A percentile compares a stretch with the other conserved stretches of the same genome.
phyloP scores from a whole-genome alignment of 2,888 invertebrate species.

The Sinhomidia bicolor region DNA sequence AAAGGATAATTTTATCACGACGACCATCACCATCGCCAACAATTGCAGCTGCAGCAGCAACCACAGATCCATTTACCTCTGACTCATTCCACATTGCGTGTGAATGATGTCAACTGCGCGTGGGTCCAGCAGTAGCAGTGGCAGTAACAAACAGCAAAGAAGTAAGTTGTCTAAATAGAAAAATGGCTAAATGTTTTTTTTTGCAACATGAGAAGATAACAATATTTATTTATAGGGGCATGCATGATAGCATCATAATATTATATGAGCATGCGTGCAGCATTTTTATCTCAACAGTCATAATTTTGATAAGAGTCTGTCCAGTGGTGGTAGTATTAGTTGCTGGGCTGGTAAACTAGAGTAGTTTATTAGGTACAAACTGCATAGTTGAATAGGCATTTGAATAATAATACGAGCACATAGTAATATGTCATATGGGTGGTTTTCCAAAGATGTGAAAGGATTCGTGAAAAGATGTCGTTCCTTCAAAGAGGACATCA shows the following conservation, averaged over 20 bases:
- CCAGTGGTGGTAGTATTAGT: background rate
- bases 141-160: slow-evolving; percentile 64
- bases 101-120: slow-evolving; percentile 74
- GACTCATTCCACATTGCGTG: slow-evolving; percentile 36
- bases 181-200: background rate
- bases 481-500: slow-evolving; percentile 80
- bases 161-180: slow-evolving; percentile 48
- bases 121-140: slow-evolving; percentile 72
- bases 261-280: background rate
- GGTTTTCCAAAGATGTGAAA: slow-evolving; percentile 76
- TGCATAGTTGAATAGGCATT: background rate
- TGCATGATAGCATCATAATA: background rate
- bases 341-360: background rate
- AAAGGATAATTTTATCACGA: slow-evolving; percentile 6
- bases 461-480: slow-evolving; percentile 80
- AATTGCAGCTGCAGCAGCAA: background rate
- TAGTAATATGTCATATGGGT: slow-evolving; percentile 42
- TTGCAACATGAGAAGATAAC: background rate
- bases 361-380: no score
- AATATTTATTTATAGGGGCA: background rate
- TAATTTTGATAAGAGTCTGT: slow-evolving; percentile 27
- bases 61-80: slow-evolving; percentile 18
- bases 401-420: background rate
- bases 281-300: background rate
- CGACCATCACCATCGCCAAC: background rate